phyloP scores from a whole-genome alignment of 1,140 invertebrate species.

The Stegodyphus mimosarum region DNA sequence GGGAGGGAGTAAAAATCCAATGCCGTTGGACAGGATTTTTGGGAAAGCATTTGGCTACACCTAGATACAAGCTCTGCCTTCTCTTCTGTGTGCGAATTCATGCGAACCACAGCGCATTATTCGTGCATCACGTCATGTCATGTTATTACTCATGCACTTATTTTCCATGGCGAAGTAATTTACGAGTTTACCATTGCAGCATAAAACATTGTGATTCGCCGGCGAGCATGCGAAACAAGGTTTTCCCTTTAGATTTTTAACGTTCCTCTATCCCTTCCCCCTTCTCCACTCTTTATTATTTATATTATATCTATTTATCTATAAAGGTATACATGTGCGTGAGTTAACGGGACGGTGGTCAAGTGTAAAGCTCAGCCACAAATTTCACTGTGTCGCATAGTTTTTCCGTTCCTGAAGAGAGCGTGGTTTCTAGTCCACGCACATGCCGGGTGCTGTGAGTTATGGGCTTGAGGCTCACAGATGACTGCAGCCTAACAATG shows the following conservation, averaged over 20 bases:
- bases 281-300: background rate
- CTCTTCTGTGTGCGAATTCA: conserved; percentile 9
- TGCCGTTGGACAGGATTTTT: background rate
- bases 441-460: conserved; percentile 36
- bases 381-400: background rate
- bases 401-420: background rate
- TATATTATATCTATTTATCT: conserved; percentile 31
- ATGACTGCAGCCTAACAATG: conserved; percentile 45
- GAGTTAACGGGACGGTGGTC: conserved; percentile 45
- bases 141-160: conserved; percentile 40
- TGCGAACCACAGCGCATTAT: conserved; percentile 16
- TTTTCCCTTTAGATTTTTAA: background rate
- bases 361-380: conserved; percentile 47
- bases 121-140: conserved; percentile 41
- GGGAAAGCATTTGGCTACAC: conserved; percentile 51
- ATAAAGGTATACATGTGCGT: conserved; percentile 28
- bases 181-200: conserved; percentile 56
- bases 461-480: conserved; percentile 34
- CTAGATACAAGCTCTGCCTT: conserved; percentile 38
- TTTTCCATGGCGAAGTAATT: conserved; percentile 40
- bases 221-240: conserved; percentile 31
- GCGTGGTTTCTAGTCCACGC: conserved; percentile 39
- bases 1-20: background rate
- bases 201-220: conserved; percentile 51
- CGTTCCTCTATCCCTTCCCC: background rate